Evolutionary conservation across 1,140 invertebrate genomes (phyloP).

Genomic region (Macrocentrus cingulum): DNA sequence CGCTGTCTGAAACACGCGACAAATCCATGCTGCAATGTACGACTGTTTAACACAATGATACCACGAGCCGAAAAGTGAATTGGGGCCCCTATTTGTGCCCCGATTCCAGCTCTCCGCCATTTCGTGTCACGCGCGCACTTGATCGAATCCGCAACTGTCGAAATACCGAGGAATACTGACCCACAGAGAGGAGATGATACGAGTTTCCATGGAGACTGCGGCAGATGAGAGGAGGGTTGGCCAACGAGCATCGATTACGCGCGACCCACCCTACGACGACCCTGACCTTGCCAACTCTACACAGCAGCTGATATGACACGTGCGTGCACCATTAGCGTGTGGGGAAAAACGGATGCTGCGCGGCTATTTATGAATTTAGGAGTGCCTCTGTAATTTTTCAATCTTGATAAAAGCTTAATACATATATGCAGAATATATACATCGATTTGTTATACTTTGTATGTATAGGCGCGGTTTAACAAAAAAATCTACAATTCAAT

Average conservation of each 20-base stretch:
- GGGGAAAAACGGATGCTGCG: conserved; percentile 2
- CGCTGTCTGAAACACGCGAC: conserved; percentile 45
- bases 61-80: conserved; percentile 34
- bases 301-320: conserved; percentile 28
- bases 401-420: no score
- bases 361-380: no score
- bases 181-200: conserved; percentile 38
- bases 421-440: no score
- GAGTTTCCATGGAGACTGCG: conserved; percentile 48
- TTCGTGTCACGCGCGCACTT: no score
- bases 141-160: no score
- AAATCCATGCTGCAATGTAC: conserved; percentile 41
- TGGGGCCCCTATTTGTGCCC: conserved; percentile 14
- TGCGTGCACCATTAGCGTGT: conserved; percentile 8
- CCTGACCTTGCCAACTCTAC: conserved; percentile 30
- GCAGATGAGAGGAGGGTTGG: conserved; percentile 36
- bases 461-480: no score
- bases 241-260: conserved; percentile 43
- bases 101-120: background rate
- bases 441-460: no score
- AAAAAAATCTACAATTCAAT: no score
- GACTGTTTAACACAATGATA: conserved; percentile 41
- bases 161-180: no score
- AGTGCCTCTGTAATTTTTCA: no score
- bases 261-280: conserved; percentile 35